phyloP scores from a whole-genome alignment of 2,113 vertebrate species.

The Ailuropoda melanoleuca region DNA sequence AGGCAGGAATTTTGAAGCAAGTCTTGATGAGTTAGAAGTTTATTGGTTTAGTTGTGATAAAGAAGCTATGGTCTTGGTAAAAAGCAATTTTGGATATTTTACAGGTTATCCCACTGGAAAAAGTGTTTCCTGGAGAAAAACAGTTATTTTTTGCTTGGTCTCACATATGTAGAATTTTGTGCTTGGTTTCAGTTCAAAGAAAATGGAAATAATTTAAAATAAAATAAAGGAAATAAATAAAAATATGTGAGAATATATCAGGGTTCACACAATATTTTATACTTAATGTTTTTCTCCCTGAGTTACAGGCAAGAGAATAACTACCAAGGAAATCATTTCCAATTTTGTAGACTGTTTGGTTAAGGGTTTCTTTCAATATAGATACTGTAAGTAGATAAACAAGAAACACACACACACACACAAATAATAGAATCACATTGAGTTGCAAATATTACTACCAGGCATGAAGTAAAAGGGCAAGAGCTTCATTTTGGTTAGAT shows the following conservation, averaged over 20 bases:
- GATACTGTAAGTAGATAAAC: neutral
- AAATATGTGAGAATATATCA: neutral
- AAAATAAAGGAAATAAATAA: neutral
- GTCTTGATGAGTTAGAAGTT: neutral
- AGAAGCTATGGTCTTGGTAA: neutral
- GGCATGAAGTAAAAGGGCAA: neutral
- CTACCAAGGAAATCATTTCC: neutral
- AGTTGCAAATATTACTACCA: neutral
- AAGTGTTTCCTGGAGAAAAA: neutral
- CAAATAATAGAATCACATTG: neutral
- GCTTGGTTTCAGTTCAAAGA: constrained; percentile 2
- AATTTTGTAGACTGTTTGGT: neutral
- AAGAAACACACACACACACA: neutral
- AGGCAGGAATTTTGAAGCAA: neutral
- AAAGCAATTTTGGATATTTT: neutral
- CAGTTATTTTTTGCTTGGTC: neutral
- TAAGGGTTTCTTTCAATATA: neutral
- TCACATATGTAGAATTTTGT: neutral
- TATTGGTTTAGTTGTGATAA: neutral
- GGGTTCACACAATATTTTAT: neutral
- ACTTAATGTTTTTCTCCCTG: neutral
- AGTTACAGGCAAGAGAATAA: neutral
- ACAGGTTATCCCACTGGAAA: neutral
- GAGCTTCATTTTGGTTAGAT: neutral
- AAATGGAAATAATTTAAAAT: neutral